Base-by-base conservation (phyloP, 2,888 invertebrate species). In the Meta bourneti region DNA sequence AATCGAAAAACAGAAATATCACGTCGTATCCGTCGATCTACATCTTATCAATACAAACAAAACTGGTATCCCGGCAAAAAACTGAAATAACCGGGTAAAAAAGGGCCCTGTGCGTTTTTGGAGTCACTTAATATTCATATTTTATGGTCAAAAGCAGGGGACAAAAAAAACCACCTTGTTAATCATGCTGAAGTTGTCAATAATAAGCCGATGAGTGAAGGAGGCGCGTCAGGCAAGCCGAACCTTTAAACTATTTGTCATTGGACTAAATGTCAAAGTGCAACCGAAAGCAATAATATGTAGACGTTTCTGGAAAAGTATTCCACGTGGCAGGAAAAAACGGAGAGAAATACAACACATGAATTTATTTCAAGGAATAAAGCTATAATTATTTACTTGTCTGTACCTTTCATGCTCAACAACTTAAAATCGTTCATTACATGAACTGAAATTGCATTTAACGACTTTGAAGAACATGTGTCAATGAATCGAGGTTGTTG, bases 211-310 rank as follows among this genome's bases (percentile, higher is more conserved):
- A 71, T 79, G 86, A 79, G 71, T 79, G 70, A 87, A 78, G 20
- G 86, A 48, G 77, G n/a, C 16, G 52, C 70, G 86, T 87, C 86
- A 87, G 86, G 86, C 86, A 34, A 87, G 61, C 84, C 13, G 72
- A 52, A 74, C 84, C 54, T 84, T 84, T 84, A 84, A 84, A 84
- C 84, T 84, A 84, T 84, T 84, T 84, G 72, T 84, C 84, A 84
- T 75, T 11, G 74, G 74, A 84, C 61, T 74, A 84, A 84, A 84
- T 84, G 84, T 84, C 84, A 84, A 72, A 84, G 84, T 84, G 84
- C 84, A 84, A 74, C 48, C 16, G 52, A 54, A 11, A 72, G 49
- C 74, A 84, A 74, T 74, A 84, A 75, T 61, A 34, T 34, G 34
- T 34, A 34, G 34, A 34, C 34, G 61, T 61, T 9, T 61, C 16